Percentiles rank a stretch among this genome's conserved stretches.
Conservation (phyloP, 2,113 vertebrate genomes). For the Trichechus manatus region DNA sequence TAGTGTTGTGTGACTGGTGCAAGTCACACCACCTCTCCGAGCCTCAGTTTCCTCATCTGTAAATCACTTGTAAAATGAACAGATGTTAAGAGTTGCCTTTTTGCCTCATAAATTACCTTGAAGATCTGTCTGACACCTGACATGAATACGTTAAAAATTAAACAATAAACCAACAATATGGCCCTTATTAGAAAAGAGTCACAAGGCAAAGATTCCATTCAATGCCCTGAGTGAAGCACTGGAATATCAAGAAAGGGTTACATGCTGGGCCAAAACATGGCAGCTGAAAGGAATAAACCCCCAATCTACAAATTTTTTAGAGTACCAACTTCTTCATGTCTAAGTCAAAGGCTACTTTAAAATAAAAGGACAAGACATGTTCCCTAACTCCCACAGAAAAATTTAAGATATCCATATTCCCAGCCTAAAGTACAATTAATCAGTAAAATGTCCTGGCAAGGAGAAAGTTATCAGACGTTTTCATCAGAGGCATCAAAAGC, state of each 20-base stretch:
- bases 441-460: neutral
- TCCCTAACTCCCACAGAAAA: neutral
- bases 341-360: neutral
- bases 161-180: neutral
- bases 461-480: neutral
- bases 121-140: neutral
- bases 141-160: neutral
- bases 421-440: neutral
- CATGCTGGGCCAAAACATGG: neutral
- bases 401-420: neutral
- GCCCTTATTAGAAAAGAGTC: no score
- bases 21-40: neutral
- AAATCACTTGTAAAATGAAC: no score
- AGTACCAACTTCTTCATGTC: neutral
- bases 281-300: neutral
- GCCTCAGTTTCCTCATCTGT: no score
- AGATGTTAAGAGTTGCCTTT: neutral
- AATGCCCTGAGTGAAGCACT: neutral
- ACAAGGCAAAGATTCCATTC: neutral
- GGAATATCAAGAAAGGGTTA: neutral
- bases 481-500: neutral
- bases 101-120: neutral
- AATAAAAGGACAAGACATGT: neutral
- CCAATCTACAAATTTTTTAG: neutral
- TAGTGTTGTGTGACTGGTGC: neutral